phyloP scores from a whole-genome alignment of 2,888 invertebrate species.

The Chalcosyrphus nemorum region DNA sequence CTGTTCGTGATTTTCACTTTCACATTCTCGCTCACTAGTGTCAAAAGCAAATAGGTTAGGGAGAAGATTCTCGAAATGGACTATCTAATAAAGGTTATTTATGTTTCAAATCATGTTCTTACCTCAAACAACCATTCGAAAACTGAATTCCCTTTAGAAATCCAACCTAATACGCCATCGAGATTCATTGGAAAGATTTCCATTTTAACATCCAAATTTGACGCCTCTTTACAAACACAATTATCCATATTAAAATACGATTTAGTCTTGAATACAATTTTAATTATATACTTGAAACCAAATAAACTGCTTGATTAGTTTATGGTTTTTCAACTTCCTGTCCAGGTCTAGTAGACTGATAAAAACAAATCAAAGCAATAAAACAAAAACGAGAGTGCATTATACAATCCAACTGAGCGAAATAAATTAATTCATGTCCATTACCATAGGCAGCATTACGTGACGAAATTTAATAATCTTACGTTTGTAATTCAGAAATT shows the following conservation, averaged over 20 bases:
- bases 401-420: conserved; percentile 14
- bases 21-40: no score
- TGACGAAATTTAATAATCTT: conserved; percentile 24
- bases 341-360: neutral
- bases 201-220: neutral
- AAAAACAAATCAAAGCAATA: conserved; percentile 2
- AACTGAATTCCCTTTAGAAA: no score
- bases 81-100: no score
- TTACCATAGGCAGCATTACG: conserved; percentile 33
- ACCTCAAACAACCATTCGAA: no score
- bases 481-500: conserved; percentile 9
- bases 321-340: neutral
- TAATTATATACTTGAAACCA: neutral
- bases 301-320: neutral
- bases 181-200: neutral
- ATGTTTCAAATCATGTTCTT: no score
- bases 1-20: no score
- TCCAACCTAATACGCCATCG: neutral
- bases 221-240: neutral
- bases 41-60: no score
- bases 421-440: conserved; percentile 34
- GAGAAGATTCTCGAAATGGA: no score
- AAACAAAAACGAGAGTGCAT: conserved; percentile 33
- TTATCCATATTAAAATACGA: neutral
- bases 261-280: neutral